phyloP scores from a whole-genome alignment of 2,113 vertebrate genomes.

The Oryzias curvinotus region DNA sequence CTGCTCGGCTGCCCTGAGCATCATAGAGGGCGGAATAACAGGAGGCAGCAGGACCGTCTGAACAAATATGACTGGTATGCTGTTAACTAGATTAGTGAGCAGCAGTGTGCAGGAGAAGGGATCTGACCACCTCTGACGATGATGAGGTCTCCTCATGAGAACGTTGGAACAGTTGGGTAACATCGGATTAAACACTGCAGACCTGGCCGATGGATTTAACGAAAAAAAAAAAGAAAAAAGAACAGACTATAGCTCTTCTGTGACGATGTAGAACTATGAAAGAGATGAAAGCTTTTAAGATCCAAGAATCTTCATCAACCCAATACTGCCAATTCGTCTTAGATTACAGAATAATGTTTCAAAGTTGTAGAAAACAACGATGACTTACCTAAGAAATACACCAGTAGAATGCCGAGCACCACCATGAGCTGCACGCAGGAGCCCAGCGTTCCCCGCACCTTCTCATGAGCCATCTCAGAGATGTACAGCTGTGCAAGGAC shows the following conservation, averaged over 20 bases:
- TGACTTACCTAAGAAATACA: slow-evolving; percentile 85
- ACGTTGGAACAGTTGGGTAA: neutral
- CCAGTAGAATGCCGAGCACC: slow-evolving; percentile 88
- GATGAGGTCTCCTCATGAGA: slow-evolving; percentile 9
- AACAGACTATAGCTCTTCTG: neutral
- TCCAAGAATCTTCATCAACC: too few species aligned
- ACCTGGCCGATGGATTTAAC: neutral
- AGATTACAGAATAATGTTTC: too few species aligned
- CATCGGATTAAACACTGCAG: neutral
- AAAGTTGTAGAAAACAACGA: too few species aligned
- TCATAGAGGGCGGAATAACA: neutral
- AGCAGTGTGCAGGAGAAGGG: neutral
- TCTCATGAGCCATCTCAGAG: slow-evolving; percentile 88
- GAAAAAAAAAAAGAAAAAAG: neutral
- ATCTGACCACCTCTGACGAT: slow-evolving; percentile 4
- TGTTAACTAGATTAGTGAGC: slow-evolving; percentile 37
- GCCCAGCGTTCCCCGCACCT: slow-evolving; percentile 85
- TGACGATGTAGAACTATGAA: too few species aligned
- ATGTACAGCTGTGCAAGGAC: slow-evolving; percentile 84
- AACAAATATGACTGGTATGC: slow-evolving; percentile 12
- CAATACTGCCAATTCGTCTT: too few species aligned
- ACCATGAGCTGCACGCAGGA: slow-evolving; percentile 96
- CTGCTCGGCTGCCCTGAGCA: neutral
- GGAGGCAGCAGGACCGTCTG: neutral
- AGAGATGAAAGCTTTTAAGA: too few species aligned